A percentile compares a stretch with the other conserved stretches of the same genome.
Evolutionary conservation across 2,797 vertebrate species (phyloP).

Genomic region (Anomalospiza imberbis): DNA sequence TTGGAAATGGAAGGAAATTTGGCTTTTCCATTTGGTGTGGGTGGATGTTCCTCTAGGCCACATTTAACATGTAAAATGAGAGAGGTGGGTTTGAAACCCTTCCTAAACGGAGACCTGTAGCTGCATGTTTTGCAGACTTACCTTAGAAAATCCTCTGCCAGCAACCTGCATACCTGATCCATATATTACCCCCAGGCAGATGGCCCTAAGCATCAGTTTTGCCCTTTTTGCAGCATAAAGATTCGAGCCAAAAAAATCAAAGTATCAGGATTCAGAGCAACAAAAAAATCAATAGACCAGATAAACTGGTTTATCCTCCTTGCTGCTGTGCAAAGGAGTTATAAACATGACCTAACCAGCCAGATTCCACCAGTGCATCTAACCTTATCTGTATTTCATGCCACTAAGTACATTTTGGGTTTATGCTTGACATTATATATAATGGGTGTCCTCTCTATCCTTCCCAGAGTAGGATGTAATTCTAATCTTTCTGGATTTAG

Average conservation of each 20-base stretch:
- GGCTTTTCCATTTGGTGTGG: constrained; percentile 56
- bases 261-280: constrained; percentile 48
- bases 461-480: not conserved
- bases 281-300: constrained; percentile 64
- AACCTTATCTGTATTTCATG: not conserved
- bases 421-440: not conserved
- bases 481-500: not conserved
- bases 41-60: constrained; percentile 52
- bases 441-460: not conserved
- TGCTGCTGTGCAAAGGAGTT: constrained; percentile 4
- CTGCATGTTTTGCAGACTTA: constrained; percentile 38
- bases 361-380: constrained; percentile 7
- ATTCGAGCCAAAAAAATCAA: constrained; percentile 35
- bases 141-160: constrained; percentile 42
- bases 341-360: not conserved
- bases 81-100: constrained; percentile 52
- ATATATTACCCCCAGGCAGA: constrained; percentile 16
- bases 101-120: constrained; percentile 40
- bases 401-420: not conserved
- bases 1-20: constrained; percentile 62
- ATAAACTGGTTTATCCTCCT: constrained; percentile 41
- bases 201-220: constrained; percentile 40
- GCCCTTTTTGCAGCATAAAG: constrained; percentile 33
- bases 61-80: constrained; percentile 51
- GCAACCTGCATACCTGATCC: constrained; percentile 38